A percentile compares a stretch with the other conserved stretches of the same genome.
Conservation (phyloP, 1,140 invertebrate species). For the Heliconius himera region DNA sequence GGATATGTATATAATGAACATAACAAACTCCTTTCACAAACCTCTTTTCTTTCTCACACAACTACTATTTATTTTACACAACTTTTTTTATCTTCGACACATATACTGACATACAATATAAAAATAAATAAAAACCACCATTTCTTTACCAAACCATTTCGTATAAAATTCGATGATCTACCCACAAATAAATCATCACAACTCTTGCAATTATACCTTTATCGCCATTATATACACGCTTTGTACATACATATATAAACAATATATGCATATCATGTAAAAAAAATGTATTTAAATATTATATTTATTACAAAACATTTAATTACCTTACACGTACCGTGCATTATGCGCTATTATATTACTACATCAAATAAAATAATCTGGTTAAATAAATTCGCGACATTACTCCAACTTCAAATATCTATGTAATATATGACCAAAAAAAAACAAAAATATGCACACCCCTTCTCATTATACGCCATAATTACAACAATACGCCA, state of each 20-base stretch:
- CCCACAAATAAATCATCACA: background rate
- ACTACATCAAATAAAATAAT: no score
- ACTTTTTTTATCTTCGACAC: background rate
- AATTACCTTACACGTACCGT: no score
- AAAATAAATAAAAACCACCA: background rate
- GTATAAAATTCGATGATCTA: background rate
- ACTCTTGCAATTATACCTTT: background rate
- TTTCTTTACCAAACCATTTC: background rate
- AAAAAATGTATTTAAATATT: background rate
- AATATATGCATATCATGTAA: no score
- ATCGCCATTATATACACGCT: background rate
- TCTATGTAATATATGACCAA: no score
- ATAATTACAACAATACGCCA: no score
- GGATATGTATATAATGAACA: conserved; percentile 62
- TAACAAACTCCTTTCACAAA: conserved; percentile 17
- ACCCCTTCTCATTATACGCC: no score
- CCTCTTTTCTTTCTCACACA: background rate
- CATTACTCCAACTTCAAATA: no score
- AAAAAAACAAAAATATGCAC: no score
- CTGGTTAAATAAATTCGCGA: no score
- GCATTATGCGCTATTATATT: no score
- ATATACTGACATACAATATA: background rate
- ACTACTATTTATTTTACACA: background rate
- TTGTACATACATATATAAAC: background rate
- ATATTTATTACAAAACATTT: background rate